These are phyloP conservation scores for Macaria notata DNA, from an alignment of 2,888 invertebrate species.

Conservation along the genomic window DNA sequence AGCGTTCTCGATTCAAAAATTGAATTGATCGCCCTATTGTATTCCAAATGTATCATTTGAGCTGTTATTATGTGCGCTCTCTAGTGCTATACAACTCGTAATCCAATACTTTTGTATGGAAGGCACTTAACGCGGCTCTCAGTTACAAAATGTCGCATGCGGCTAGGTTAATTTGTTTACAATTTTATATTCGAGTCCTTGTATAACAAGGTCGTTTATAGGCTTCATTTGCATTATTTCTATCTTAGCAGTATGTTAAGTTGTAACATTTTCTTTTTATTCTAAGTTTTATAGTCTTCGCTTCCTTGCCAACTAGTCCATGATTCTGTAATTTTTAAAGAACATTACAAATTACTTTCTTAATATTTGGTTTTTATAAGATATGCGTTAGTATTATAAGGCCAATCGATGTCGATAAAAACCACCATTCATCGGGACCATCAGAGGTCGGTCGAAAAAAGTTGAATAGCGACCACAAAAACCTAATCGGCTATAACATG, in stretches of 20 bases:
- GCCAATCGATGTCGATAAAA: slow-evolving; percentile 57
- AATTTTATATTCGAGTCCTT: slow-evolving; percentile 45
- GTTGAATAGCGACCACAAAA: slow-evolving; percentile 68
- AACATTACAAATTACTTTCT: too few species aligned
- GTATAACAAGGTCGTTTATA: slow-evolving; percentile 32
- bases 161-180: slow-evolving; percentile 59
- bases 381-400: slow-evolving; percentile 38
- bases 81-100: slow-evolving; percentile 77
- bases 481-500: slow-evolving; percentile 71
- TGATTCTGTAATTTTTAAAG: too few species aligned
- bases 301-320: background rate
- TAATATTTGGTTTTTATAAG: too few species aligned
- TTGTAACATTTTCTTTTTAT: slow-evolving; percentile 1
- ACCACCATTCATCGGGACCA: slow-evolving; percentile 57
- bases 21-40: slow-evolving; percentile 83
- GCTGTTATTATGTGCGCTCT: slow-evolving; percentile 80
- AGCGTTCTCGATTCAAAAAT: slow-evolving; percentile 83
- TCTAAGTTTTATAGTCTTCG: background rate
- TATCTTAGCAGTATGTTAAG: slow-evolving; percentile 2
- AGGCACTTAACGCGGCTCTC: slow-evolving; percentile 73
- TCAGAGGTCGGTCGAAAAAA: slow-evolving; percentile 50
- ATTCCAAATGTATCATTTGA: slow-evolving; percentile 83
- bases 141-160: slow-evolving; percentile 65
- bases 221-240: slow-evolving; percentile 10
- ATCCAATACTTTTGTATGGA: slow-evolving; percentile 82